These are phyloP conservation scores for Chloropsis hardwickii DNA, from an alignment of 2,113 vertebrate species.

Conservation along the genomic window DNA sequence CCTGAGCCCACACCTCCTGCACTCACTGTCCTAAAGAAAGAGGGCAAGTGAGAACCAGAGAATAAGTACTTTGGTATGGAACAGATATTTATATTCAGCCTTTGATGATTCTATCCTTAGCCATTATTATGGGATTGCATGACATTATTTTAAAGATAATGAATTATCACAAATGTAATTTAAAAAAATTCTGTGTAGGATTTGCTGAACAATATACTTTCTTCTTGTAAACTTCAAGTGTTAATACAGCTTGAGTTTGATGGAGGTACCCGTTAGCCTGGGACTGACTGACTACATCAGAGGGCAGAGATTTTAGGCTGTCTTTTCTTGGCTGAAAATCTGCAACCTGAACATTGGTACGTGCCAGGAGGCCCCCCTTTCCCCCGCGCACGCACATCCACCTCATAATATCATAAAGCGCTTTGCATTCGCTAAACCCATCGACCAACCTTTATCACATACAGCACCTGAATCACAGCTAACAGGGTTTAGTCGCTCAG, in stretches of 20 bases:
- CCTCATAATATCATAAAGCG: background rate
- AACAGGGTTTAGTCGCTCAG: background rate
- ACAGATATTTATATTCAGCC: background rate
- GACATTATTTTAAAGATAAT: background rate
- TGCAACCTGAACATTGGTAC: rapidly evolving
- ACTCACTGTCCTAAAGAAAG: background rate
- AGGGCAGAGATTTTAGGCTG: background rate
- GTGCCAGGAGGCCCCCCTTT: rapidly evolving
- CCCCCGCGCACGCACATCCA: rapidly evolving
- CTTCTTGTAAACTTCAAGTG: background rate
- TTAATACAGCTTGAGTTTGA: background rate
- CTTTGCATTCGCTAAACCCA: background rate
- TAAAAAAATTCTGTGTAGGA: rapidly evolving
- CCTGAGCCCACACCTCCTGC: background rate
- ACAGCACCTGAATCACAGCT: background rate
- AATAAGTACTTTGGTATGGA: background rate
- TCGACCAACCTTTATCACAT: background rate
- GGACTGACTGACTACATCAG: background rate
- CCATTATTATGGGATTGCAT: background rate
- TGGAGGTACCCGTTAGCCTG: background rate
- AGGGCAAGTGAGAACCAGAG: background rate
- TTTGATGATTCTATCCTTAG: background rate
- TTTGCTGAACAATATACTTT: background rate
- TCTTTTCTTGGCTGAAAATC: background rate
- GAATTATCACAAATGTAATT: background rate